Percentiles rank a stretch among this genome's conserved stretches.
phyloP scores from a whole-genome alignment of 64 coral and sea anemone genomes.

The Actinia equina region DNA sequence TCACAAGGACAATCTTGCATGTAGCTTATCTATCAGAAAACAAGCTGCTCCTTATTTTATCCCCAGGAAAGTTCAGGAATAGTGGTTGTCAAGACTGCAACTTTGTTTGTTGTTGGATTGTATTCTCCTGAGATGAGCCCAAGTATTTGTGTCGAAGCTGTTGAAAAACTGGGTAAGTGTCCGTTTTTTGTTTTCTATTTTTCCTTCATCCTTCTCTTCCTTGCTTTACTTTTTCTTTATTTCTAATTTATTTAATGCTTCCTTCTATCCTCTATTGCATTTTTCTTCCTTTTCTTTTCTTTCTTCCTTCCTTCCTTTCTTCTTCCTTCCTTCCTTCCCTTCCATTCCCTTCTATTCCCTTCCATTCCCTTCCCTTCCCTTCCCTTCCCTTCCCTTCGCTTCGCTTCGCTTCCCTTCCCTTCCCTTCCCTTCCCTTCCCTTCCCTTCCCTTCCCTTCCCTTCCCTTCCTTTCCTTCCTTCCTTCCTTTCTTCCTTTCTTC shows the following conservation, averaged over 20 bases:
- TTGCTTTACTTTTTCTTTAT: neutral
- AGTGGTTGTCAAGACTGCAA: constrained; percentile 83
- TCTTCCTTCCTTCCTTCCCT: neutral
- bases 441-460: too few species aligned
- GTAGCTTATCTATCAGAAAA: too few species aligned
- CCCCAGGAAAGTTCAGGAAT: constrained; percentile 74
- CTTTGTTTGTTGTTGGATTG: constrained; percentile 62
- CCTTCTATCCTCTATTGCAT: neutral
- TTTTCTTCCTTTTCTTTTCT: neutral
- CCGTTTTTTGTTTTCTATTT: neutral
- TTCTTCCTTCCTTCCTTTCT: neutral
- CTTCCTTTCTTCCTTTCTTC: neutral
- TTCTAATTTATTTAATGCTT: too few species aligned
- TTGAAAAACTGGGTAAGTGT: constrained; percentile 88
- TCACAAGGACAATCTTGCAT: too few species aligned
- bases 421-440: too few species aligned
- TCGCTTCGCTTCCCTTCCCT: too few species aligned
- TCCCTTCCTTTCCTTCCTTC: too few species aligned
- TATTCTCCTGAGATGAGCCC: constrained; percentile 93
- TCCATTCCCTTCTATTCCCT: neutral
- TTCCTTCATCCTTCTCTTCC: neutral
- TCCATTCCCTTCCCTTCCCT: too few species aligned
- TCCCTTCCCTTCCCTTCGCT: too few species aligned
- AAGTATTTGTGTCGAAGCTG: constrained; percentile 95
- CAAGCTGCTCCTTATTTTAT: neutral